Evolutionary conservation across 2,888 invertebrate species (phyloP).

Genomic region (Theretra japonica): DNA sequence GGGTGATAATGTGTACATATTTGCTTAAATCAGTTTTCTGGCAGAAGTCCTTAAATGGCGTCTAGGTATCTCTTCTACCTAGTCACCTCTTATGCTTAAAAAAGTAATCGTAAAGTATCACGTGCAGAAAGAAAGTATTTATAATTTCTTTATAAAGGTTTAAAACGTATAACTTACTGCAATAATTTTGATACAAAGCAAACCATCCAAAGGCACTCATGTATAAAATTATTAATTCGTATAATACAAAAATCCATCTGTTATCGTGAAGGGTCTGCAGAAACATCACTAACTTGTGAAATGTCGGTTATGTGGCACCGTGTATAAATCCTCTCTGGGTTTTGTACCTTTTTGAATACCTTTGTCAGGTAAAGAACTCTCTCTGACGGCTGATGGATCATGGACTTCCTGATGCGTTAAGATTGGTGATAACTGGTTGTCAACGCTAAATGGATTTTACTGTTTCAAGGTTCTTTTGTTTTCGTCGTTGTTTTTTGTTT

Average conservation of each 20-base stretch:
- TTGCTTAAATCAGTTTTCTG: too few relatives aligned
- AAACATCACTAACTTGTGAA: conserved; percentile 8
- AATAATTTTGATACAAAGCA: not conserved
- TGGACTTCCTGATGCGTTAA: not conserved
- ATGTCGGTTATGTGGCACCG: not conserved
- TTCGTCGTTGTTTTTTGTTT: not conserved
- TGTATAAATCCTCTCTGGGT: not conserved
- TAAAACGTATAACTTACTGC: too few relatives aligned
- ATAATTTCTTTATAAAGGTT: too few relatives aligned
- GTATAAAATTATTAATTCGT: not conserved
- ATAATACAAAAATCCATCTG: conserved; percentile 1
- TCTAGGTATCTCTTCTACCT: too few relatives aligned
- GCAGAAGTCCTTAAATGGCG: too few relatives aligned
- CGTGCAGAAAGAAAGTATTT: too few relatives aligned
- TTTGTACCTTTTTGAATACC: conserved; percentile 5
- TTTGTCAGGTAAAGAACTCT: conserved; percentile 16
- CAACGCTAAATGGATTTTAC: not conserved
- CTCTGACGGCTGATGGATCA: not conserved
- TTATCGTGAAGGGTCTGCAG: not conserved
- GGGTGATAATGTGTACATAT: too few relatives aligned
- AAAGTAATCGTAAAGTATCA: too few relatives aligned
- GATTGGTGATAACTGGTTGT: not conserved
- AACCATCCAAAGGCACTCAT: not conserved
- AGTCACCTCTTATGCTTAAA: too few relatives aligned
- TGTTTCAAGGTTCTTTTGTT: not conserved